Base-by-base conservation (phyloP, 2,113 vertebrate species). In the Myotis yumanensis region DNA sequence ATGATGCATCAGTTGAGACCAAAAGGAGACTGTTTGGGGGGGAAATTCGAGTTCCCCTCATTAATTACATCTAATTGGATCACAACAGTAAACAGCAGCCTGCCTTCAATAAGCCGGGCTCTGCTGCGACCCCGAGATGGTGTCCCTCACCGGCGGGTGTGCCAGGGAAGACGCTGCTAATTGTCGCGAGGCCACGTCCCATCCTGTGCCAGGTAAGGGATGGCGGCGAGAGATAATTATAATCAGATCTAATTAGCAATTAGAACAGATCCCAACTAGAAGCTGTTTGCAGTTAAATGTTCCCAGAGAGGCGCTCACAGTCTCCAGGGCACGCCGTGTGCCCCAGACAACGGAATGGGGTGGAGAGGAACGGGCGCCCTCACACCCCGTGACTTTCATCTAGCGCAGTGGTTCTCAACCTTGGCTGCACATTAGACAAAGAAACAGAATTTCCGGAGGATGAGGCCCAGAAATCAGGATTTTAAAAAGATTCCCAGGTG, bases 241-340 rank as follows among this genome's bases (percentile, higher is more conserved):
- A 97, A 97, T 97, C 97, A 97, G 76, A 94, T 97, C 96, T 98
- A 98, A 98, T 98, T 98, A 98, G 97, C 97, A 98, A 98, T 98
- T 98, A 98, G 94, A 97, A 93, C 95, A 89, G 96, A 95, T 96
- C 95, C 96, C 37, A 57, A 86, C 92, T 96, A 91, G 97, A 98
- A 98, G 97, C 94, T 96, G 96, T 98, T 97, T 98, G 97, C 52
- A 91, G 96, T 96, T 96, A 93, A 97, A 94, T 98, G 95, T 96
- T 95, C 97, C 98, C 97, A 83, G 14, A 30, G 89, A 91, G 86
- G 89, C 90, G 95, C 89, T 89, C 46, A 40, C 77, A 79, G 96
- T 79, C 82, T 17, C 93, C 0, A 0, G 2, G 95, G 20, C 94
- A 22, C 1, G 40, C 37, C 3, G 57, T 73, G 37, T 35, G 62